Percentiles rank a stretch among this genome's conserved stretches.
Conservation (phyloP, 2,797 vertebrate species). For the Vireo griseus region DNA sequence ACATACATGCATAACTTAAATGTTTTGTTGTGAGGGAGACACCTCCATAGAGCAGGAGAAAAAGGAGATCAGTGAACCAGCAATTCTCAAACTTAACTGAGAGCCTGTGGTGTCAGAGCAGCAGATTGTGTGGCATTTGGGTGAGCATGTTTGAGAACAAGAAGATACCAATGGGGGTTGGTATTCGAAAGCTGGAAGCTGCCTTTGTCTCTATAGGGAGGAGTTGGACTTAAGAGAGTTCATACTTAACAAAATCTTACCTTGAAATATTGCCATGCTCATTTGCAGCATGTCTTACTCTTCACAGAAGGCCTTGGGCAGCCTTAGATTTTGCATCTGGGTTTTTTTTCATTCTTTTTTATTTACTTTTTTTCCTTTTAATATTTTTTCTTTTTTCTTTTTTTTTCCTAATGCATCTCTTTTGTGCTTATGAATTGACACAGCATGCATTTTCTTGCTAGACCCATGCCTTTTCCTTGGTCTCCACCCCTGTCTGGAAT, state of each 20-base stretch:
- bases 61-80: background rate
- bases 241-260: background rate
- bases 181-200: background rate
- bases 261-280: background rate
- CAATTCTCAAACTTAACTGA: background rate
- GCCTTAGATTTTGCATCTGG: background rate
- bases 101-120: background rate
- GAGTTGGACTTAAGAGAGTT: background rate
- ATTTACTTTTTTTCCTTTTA: rapidly evolving
- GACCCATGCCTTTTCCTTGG: slow-evolving; percentile 62
- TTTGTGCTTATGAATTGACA: slow-evolving; percentile 60
- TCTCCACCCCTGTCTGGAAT: slow-evolving; percentile 73
- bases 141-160: background rate
- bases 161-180: background rate
- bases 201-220: background rate
- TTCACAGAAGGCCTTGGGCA: background rate
- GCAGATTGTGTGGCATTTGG: background rate
- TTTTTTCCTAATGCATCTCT: background rate
- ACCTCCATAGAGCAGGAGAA: background rate
- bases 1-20: background rate
- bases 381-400: rapidly evolving
- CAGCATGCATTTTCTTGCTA: slow-evolving; percentile 58
- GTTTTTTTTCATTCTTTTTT: rapidly evolving
- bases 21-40: background rate
- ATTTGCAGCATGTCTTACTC: background rate